Evolutionary conservation across 2,113 vertebrate species (phyloP).

Genomic region (Anarhynchus alexandrinus): DNA sequence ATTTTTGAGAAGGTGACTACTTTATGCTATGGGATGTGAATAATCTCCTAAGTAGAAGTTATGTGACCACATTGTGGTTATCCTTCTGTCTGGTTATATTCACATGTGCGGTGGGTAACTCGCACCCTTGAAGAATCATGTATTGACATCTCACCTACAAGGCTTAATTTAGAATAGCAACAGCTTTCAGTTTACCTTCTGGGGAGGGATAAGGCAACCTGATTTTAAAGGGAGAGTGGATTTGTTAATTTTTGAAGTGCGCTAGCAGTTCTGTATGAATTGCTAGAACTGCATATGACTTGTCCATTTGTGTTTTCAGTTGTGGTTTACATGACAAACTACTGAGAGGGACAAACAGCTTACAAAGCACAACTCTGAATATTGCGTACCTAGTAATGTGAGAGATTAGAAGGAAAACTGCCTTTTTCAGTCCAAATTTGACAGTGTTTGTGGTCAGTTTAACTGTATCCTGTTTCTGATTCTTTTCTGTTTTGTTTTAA

Average conservation of each 20-base stretch:
- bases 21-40: neutral
- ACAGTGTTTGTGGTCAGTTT: neutral
- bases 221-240: neutral
- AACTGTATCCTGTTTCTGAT: neutral
- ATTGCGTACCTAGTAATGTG: neutral
- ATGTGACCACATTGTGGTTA: neutral
- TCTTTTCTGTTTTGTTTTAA: neutral
- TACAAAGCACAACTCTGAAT: neutral
- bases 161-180: neutral
- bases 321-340: neutral
- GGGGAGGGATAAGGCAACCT: neutral
- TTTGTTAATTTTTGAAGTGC: neutral
- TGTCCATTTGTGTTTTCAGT: neutral
- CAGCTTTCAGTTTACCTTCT: neutral
- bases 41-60: neutral
- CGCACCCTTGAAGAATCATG: neutral
- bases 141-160: neutral
- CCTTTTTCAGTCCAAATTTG: neutral
- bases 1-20: neutral
- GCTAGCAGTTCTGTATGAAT: neutral
- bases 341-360: neutral
- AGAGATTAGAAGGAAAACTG: neutral
- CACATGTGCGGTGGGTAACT: rapidly evolving
- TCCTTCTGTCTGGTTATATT: neutral
- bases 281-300: neutral